A percentile compares a stretch with the other conserved stretches of the same genome.
Evolutionary conservation across 2,797 vertebrate species (phyloP).

Genomic region (Thalassophryne amazonica): DNA sequence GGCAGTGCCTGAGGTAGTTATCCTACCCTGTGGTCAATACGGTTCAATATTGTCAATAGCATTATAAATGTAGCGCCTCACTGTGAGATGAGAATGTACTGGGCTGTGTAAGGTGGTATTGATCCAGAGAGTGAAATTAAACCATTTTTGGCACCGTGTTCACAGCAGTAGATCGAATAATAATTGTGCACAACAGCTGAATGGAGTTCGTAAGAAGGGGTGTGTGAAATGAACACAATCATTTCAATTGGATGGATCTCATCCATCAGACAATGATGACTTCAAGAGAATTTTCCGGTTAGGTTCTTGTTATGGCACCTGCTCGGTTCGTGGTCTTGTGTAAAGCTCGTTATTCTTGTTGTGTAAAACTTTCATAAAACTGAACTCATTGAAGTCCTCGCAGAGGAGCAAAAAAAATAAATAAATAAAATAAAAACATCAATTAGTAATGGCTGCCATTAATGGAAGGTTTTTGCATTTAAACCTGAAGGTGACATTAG

Average conservation of each 20-base stretch:
- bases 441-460: not conserved
- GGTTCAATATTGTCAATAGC: slow-evolving; percentile 66
- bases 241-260: slow-evolving; percentile 49
- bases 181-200: slow-evolving; percentile 60
- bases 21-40: slow-evolving; percentile 54
- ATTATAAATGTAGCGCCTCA: slow-evolving; percentile 59
- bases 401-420: not conserved
- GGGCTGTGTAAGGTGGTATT: slow-evolving; percentile 63
- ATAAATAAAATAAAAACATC: not conserved
- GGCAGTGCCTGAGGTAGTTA: slow-evolving; percentile 44
- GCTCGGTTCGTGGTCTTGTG: not conserved
- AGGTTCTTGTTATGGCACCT: slow-evolving; percentile 17
- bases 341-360: not conserved
- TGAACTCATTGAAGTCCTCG: not conserved
- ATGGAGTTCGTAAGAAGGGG: slow-evolving; percentile 34
- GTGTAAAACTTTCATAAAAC: not conserved
- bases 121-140: slow-evolving; percentile 65
- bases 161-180: slow-evolving; percentile 60
- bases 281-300: slow-evolving; percentile 20
- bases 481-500: slow-evolving; percentile 15
- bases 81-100: slow-evolving; percentile 48
- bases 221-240: slow-evolving; percentile 49
- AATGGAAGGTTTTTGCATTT: slow-evolving; percentile 4
- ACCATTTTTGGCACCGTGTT: slow-evolving; percentile 61
- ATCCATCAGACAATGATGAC: slow-evolving; percentile 41